Percentiles rank a stretch among this genome's conserved stretches.
Evolutionary conservation across 2,888 invertebrate species (phyloP).

Genomic region (Epinotia demarniana): DNA sequence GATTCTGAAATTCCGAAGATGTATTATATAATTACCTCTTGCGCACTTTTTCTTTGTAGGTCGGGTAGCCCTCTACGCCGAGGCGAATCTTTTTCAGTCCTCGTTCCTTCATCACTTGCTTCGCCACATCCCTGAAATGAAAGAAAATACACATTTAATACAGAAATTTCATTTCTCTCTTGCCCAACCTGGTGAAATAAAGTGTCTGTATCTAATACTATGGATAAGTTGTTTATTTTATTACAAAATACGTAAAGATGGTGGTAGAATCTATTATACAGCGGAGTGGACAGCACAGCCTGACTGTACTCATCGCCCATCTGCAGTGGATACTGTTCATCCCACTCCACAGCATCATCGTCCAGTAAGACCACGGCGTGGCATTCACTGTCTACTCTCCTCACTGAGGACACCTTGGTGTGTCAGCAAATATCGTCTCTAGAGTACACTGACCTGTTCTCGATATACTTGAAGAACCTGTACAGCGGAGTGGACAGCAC

Average conservation of each 20-base stretch:
- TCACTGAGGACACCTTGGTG: slow-evolving; percentile 95
- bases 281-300: slow-evolving; percentile 95
- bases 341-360: slow-evolving; percentile 95
- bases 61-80: slow-evolving; percentile 99
- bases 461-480: slow-evolving; percentile 53
- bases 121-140: slow-evolving; percentile 94
- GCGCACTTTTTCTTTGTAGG: slow-evolving; percentile 99
- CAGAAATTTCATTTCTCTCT: neutral
- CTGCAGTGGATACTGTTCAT: slow-evolving; percentile 99
- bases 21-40: slow-evolving; percentile 82
- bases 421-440: neutral
- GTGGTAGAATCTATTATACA: slow-evolving; percentile 88
- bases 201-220: too few relatives aligned
- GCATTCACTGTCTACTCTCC: slow-evolving; percentile 96
- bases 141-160: slow-evolving; percentile 48
- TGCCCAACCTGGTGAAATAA: too few relatives aligned
- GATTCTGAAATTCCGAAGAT: too few relatives aligned
- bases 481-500: slow-evolving; percentile 98
- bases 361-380: neutral
- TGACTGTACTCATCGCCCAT: slow-evolving; percentile 99
- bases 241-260: slow-evolving; percentile 31
- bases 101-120: slow-evolving; percentile 99
- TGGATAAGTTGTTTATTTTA: too few relatives aligned
- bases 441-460: slow-evolving; percentile 17
- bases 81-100: slow-evolving; percentile 99